These are phyloP conservation scores for Steinernema khuongi DNA, from an alignment of 1,140 invertebrate species.

Conservation along the genomic window DNA sequence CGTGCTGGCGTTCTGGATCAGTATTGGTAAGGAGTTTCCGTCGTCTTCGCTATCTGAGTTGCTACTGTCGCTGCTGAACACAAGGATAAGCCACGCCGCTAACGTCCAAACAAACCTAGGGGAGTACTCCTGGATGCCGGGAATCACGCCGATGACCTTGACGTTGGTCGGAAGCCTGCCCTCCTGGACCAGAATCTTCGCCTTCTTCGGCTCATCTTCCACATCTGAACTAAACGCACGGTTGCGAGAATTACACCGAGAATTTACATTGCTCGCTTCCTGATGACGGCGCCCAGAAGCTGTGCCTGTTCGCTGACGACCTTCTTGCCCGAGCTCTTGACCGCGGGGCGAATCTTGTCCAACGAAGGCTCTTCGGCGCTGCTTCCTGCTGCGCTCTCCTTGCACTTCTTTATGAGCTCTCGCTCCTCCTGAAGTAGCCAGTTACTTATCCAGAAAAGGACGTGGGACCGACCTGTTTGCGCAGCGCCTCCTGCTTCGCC, in stretches of 20 bases:
- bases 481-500: slow-evolving; percentile 40
- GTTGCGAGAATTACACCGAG: neutral
- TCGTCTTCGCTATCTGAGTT: slow-evolving; percentile 3
- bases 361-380: neutral
- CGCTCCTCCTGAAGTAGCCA: slow-evolving; percentile 54
- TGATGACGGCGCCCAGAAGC: neutral
- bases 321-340: neutral
- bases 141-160: neutral
- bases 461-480: slow-evolving; percentile 49
- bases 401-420: slow-evolving; percentile 41
- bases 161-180: neutral
- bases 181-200: neutral
- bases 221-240: slow-evolving; percentile 12
- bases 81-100: neutral
- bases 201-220: slow-evolving; percentile 3
- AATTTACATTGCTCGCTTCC: neutral
- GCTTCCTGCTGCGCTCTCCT: slow-evolving; percentile 5
- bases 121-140: neutral
- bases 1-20: neutral
- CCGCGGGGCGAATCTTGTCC: neutral
- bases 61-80: neutral
- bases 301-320: slow-evolving; percentile 2
- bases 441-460: slow-evolving; percentile 31
- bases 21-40: neutral
- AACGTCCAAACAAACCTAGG: neutral